Evolutionary conservation across 2,113 vertebrate species (phyloP), one percentile per base, ranked within the genome.

Genomic region (Datnioides undecimradiatus): DNA sequence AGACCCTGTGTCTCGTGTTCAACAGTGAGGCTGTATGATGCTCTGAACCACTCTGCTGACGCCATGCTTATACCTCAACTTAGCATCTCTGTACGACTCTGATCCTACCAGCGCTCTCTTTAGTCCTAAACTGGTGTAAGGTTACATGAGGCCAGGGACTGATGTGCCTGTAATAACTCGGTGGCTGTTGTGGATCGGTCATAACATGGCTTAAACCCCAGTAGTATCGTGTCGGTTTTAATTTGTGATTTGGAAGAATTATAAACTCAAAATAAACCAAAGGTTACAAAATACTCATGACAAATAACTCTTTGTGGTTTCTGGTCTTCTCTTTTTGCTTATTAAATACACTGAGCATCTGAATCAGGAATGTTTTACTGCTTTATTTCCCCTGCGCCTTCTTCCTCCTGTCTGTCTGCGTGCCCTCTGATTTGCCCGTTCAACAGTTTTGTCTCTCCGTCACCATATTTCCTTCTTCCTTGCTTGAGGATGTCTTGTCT

Each of bases 401-500:
- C 48, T 70, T 40, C 49, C 48, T 71, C 36, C 14, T 68, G 21
- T 58, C 23, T 1, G 33, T 43, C 27, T 43, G 14, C 2, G 3
- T 46, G 40, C 27, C 55, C 16, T 36, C 31, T 2, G 12, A 41
- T 58, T 71, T 46, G 1, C 7, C 33, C 71, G 51, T 43, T 8
- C 8, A 1, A 9, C 72, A 14, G 64, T n/a, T 19, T 6, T 46
- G 11, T 34, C 27, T 29, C 25, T 31, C 6, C 27, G 34, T 19
- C 36, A 1, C 19, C 5, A 7, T 52, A 33, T 58, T 52, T 65
- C 70, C 59, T 38, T n/a, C 49, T 34, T 27, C 63, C 54, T 65
- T 29, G 29, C 73, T 77, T 34, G 62, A 46, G 55, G 76, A 77
- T 31, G 54, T 70, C 59, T 80, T 40, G 82, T 88, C 86, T 90